These are phyloP conservation scores for Acanthacorydalis orientalis DNA, from an alignment of 2,888 invertebrate species.

Conservation along the genomic window DNA sequence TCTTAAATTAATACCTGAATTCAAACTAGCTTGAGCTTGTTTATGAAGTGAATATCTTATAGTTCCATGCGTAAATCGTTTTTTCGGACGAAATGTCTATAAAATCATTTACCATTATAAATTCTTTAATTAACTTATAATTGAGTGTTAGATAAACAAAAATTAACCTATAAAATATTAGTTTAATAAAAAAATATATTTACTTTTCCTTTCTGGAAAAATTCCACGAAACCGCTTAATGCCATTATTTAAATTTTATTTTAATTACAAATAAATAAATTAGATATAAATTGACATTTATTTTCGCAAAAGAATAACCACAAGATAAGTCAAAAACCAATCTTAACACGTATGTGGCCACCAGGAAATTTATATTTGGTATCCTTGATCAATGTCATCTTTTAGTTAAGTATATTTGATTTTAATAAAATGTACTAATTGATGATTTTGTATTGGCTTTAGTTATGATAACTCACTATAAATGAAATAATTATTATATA, in stretches of 20 bases:
- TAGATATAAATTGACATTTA: too few species aligned
- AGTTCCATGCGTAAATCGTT: constrained; percentile 74
- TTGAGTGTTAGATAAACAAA: constrained; percentile 2
- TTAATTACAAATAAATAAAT: too few species aligned
- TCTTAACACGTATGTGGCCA: too few species aligned
- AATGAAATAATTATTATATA: too few species aligned
- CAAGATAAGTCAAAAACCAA: too few species aligned
- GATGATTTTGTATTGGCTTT: too few species aligned
- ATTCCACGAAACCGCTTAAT: constrained; percentile 53
- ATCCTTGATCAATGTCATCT: too few species aligned
- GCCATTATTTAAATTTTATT: constrained; percentile 30
- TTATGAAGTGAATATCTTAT: constrained; percentile 75
- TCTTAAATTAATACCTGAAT: constrained; percentile 74
- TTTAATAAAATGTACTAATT: too few species aligned
- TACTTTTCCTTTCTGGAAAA: constrained; percentile 66
- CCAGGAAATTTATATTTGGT: too few species aligned
- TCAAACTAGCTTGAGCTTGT: constrained; percentile 78
- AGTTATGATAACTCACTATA: too few species aligned
- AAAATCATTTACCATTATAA: constrained; percentile 14
- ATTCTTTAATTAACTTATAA: not conserved
- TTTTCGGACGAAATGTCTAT: constrained; percentile 81
- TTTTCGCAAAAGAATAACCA: too few species aligned
- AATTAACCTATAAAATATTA: constrained; percentile 3
- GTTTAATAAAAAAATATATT: constrained; percentile 10
- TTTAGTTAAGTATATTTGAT: too few species aligned